A percentile compares a stretch with the other conserved stretches of the same genome.
Evolutionary conservation across 2,888 invertebrate genomes (phyloP).

Genomic region (Proisotoma minuta): DNA sequence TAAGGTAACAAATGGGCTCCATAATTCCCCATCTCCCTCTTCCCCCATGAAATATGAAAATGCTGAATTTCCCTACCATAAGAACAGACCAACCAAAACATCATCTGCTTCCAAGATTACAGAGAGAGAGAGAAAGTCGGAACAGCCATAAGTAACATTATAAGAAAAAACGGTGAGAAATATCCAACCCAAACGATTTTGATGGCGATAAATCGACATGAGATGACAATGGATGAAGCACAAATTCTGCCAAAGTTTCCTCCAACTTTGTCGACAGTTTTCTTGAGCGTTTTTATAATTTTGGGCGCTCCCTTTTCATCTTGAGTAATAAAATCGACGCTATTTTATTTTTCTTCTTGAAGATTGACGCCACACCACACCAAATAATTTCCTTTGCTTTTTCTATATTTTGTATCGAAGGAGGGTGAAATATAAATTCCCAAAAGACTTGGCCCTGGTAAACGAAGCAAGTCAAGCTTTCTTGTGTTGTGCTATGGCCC

Average conservation of each 20-base stretch:
- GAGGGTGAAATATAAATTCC: background rate
- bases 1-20: constrained; percentile 3
- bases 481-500: too few species aligned
- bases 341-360: background rate
- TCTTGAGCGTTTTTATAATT: background rate
- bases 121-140: background rate
- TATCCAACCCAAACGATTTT: background rate
- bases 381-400: too few species aligned
- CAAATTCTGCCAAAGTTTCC: background rate
- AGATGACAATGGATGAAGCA: too few species aligned
- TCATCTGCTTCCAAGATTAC: too few species aligned
- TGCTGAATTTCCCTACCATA: background rate
- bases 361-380: background rate
- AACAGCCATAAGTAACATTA: background rate
- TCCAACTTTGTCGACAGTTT: background rate
- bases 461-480: too few species aligned
- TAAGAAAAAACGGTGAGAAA: background rate
- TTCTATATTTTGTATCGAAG: background rate
- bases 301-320: background rate
- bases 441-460: background rate
- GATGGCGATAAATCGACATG: background rate
- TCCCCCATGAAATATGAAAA: constrained; percentile 4
- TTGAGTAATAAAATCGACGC: background rate
- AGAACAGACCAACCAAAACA: background rate
- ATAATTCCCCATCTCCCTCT: background rate